Evolutionary conservation across 1,140 invertebrate genomes (phyloP), one percentile per base, ranked within the genome.

Genomic region (Dreissena polymorpha): DNA sequence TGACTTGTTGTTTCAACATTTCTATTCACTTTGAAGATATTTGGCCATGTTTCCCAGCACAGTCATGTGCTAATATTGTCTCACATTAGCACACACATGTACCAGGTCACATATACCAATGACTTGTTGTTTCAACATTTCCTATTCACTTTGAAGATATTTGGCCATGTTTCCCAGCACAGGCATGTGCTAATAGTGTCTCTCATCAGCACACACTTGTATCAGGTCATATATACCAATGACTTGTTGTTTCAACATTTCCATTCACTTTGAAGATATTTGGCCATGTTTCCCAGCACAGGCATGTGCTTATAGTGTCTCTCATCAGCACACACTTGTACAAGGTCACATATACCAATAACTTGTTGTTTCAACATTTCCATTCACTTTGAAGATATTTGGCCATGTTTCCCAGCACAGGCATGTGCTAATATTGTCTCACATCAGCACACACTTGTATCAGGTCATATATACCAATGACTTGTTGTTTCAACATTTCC

Each of bases 191-290:
- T 55, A 55, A 55, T 55, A 18, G 12, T 55, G 53, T 12, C n/a
- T n/a, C n/a, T n/a, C n/a, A n/a, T n/a, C n/a, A n/a, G n/a, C n/a
- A n/a, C n/a, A n/a, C n/a, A n/a, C n/a, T n/a, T n/a, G n/a, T n/a
- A n/a, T n/a, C n/a, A n/a, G n/a, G n/a, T n/a, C n/a, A n/a, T n/a
- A n/a, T n/a, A n/a, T n/a, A n/a, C n/a, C n/a, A n/a, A n/a, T n/a
- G n/a, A n/a, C n/a, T n/a, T n/a, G n/a, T n/a, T n/a, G n/a, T 74
- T 60, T 60, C 71, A 39, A 39, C 71, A 53, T 29, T 53, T 39
- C 57, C 71, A 57, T 53, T n/a, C n/a, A n/a, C n/a, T n/a, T n/a
- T n/a, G n/a, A n/a, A n/a, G n/a, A n/a, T n/a, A n/a, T n/a, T n/a
- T n/a, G n/a, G n/a, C n/a, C n/a, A 60, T 60, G 21, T 60, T 60